These are phyloP conservation scores for Panopea generosa DNA, from an alignment of 2,888 invertebrate genomes.

Conservation along the genomic window DNA sequence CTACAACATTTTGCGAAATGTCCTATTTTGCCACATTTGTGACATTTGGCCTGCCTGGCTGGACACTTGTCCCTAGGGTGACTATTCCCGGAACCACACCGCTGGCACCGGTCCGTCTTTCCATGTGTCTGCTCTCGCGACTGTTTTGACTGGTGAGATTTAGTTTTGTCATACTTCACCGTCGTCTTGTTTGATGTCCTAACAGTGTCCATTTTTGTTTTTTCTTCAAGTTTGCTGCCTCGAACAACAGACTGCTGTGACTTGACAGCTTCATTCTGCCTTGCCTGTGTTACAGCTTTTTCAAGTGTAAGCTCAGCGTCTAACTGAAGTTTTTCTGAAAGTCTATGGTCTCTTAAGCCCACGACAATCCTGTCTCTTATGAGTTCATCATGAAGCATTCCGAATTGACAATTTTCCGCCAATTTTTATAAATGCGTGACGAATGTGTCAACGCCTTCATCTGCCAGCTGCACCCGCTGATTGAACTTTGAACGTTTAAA, in stretches of 20 bases:
- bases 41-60: background rate
- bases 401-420: conserved; percentile 51
- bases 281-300: conserved; percentile 24
- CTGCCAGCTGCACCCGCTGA: conserved; percentile 24
- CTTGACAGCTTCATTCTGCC: conserved; percentile 19
- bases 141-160: no score
- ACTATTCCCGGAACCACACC: background rate
- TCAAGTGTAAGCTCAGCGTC: conserved; percentile 34
- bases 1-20: conserved; percentile 8
- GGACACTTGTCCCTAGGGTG: background rate
- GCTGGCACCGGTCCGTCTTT: no score
- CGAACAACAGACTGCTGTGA: conserved; percentile 23
- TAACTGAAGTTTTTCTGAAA: no score
- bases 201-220: no score
- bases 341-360: no score
- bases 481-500: conserved; percentile 45
- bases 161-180: no score
- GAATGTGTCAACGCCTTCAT: conserved; percentile 36
- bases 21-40: conserved; percentile 1
- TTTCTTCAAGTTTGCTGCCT: no score
- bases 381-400: conserved; percentile 38
- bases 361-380: conserved; percentile 59
- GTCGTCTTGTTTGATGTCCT: no score
- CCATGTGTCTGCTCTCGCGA: no score
- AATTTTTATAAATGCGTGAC: conserved; percentile 40